Percentiles rank a stretch among this genome's conserved stretches.
These are phyloP conservation scores for Leptosomus discolor DNA, from an alignment of 2,113 vertebrate genomes.

Conservation along the genomic window DNA sequence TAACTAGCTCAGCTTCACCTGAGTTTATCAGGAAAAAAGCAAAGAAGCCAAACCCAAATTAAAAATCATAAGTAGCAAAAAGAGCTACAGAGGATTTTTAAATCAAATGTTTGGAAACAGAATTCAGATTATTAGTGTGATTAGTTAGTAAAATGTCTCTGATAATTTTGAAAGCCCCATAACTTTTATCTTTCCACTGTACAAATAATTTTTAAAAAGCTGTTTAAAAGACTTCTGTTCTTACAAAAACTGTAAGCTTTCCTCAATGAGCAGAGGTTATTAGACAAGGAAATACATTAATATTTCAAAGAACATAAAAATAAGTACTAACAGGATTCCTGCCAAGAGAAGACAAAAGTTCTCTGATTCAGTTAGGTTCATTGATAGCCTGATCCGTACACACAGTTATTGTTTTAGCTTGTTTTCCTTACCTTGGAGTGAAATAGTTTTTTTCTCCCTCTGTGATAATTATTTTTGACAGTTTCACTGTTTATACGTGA, in stretches of 20 bases:
- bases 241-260: background rate
- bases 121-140: background rate
- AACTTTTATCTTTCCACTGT: background rate
- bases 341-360: background rate
- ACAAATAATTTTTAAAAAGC: background rate
- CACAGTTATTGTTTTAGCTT: conserved; percentile 50
- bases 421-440: conserved; percentile 55
- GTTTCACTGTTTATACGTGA: conserved; percentile 74
- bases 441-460: conserved; percentile 58
- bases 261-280: background rate
- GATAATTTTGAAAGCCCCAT: background rate
- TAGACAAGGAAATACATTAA: background rate
- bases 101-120: background rate
- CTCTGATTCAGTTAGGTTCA: background rate
- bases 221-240: background rate
- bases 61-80: background rate
- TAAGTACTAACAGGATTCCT: background rate
- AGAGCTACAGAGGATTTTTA: background rate
- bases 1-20: background rate
- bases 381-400: background rate
- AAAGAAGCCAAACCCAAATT: background rate
- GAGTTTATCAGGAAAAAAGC: background rate
- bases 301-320: background rate
- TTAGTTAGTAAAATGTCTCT: background rate
- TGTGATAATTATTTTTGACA: conserved; percentile 78